Evolutionary conservation across 2,888 invertebrate genomes (phyloP).

Genomic region (Neria commutata): DNA sequence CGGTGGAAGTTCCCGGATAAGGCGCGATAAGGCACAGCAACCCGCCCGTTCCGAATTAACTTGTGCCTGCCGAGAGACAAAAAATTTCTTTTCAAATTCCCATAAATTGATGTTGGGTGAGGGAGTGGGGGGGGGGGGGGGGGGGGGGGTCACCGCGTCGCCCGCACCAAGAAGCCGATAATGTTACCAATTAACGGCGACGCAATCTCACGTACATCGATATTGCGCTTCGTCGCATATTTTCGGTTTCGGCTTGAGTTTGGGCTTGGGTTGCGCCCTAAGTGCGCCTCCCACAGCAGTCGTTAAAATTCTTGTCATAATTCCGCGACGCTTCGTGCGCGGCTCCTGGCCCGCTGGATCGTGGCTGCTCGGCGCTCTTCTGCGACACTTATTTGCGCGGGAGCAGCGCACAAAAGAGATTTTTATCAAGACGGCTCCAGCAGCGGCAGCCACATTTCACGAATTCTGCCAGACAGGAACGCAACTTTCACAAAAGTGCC

Average conservation of each 20-base stretch:
- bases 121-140: too few species aligned
- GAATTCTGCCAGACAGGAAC: not conserved
- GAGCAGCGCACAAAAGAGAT: not conserved
- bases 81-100: too few species aligned
- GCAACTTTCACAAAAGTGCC: not conserved
- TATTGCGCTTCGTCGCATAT: not conserved
- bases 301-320: slow-evolving; percentile 53
- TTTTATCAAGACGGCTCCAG: too few species aligned
- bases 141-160: too few species aligned
- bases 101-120: too few species aligned
- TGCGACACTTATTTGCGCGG: not conserved
- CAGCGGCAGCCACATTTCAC: not conserved
- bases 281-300: slow-evolving; percentile 37
- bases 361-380: not conserved
- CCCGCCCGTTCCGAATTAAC: too few species aligned
- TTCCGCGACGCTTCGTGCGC: slow-evolving; percentile 32
- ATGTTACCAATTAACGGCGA: slow-evolving; percentile 47
- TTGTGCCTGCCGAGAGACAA: not conserved
- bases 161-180: too few species aligned
- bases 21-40: too few species aligned
- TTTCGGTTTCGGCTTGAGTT: not conserved
- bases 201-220: slow-evolving; percentile 52
- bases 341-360: not conserved
- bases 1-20: too few species aligned
- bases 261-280: slow-evolving; percentile 31